phyloP scores from a whole-genome alignment of 2,888 invertebrate genomes.

The Suillia variegata region DNA sequence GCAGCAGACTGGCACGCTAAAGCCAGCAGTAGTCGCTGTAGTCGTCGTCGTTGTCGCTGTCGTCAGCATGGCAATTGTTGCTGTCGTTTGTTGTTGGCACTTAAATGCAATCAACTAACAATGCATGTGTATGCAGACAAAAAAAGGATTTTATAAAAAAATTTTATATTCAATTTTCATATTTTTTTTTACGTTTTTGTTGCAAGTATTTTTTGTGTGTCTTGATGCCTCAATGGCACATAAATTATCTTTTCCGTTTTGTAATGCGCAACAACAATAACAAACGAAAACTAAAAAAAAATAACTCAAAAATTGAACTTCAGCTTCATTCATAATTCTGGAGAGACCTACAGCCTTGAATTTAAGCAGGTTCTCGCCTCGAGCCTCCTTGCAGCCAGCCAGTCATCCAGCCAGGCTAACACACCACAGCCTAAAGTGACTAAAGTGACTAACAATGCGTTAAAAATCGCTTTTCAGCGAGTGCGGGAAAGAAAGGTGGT shows the following conservation, averaged over 20 bases:
- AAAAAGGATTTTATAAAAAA: conserved; percentile 4
- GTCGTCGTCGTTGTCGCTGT: too few species aligned
- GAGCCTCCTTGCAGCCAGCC: too few species aligned
- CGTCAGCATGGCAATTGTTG: too few species aligned
- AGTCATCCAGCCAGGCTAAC: too few species aligned
- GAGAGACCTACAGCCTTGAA: conserved; percentile 38
- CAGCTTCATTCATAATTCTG: conserved; percentile 7
- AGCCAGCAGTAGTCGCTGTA: not conserved
- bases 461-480: conserved; percentile 4
- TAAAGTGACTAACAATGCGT: conserved; percentile 9
- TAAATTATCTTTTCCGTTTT: conserved; percentile 42
- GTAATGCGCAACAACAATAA: too few species aligned
- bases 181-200: not conserved
- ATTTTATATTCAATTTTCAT: not conserved
- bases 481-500: conserved; percentile 8
- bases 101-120: conserved; percentile 17
- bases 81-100: too few species aligned
- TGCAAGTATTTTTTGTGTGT: not conserved
- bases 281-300: too few species aligned
- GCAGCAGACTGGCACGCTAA: not conserved
- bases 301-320: too few species aligned
- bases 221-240: conserved; percentile 31
- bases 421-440: conserved; percentile 16
- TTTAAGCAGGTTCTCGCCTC: conserved; percentile 29
- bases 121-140: conserved; percentile 6